Evolutionary conservation across 1,140 invertebrate genomes (phyloP).

Genomic region (Portunus trituberculatus): DNA sequence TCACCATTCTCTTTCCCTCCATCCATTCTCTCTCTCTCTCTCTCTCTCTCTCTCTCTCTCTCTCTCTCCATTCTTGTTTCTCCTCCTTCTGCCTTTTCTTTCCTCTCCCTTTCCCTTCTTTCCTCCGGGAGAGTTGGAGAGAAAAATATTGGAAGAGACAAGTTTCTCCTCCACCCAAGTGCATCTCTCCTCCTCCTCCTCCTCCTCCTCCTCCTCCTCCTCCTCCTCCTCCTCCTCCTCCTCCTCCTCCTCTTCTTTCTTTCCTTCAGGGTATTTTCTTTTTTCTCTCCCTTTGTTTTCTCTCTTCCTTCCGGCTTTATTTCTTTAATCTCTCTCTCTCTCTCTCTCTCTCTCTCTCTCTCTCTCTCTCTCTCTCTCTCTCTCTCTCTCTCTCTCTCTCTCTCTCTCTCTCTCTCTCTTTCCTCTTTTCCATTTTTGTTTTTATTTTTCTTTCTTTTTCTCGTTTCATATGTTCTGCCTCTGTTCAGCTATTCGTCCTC

Average conservation of each 20-base stretch:
- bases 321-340: background rate
- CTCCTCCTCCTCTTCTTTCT: too few species aligned
- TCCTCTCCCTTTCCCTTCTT: background rate
- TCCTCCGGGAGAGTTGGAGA: background rate
- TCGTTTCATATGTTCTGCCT: background rate
- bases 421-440: background rate
- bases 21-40: background rate
- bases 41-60: background rate
- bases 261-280: background rate
- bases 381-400: background rate
- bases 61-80: background rate
- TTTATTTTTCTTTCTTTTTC: background rate
- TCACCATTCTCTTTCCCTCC: background rate
- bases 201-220: background rate
- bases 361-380: background rate
- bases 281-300: background rate
- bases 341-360: background rate
- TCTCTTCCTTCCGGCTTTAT: background rate
- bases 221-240: background rate
- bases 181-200: background rate
- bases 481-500: background rate
- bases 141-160: constrained; percentile 3
- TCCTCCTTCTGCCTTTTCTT: background rate
- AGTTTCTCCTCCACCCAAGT: background rate
- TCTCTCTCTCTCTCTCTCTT: background rate